Percentiles rank a stretch among this genome's conserved stretches.
phyloP scores from a whole-genome alignment of 2,888 invertebrate species.

The Lucinisca nassula region DNA sequence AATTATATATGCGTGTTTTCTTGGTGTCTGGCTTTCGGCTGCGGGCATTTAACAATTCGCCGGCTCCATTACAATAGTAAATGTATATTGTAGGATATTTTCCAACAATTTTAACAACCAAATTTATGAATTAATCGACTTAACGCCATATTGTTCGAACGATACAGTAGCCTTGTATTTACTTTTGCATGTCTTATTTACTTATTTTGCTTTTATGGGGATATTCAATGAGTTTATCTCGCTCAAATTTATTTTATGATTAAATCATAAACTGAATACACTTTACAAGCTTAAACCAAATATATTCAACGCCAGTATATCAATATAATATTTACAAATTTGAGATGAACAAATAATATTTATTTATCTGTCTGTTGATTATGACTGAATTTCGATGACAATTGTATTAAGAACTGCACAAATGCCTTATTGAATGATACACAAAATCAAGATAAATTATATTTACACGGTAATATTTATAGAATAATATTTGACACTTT shows the following conservation, averaged over 20 bases:
- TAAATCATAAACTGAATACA: slow-evolving; percentile 16
- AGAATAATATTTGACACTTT: slow-evolving; percentile 12
- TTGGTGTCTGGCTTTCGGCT: no score
- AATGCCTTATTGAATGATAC: neutral
- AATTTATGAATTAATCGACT: no score
- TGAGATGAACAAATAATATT: slow-evolving; percentile 33
- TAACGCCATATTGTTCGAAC: no score
- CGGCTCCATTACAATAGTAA: no score
- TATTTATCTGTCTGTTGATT: slow-evolving; percentile 1
- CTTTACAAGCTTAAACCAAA: slow-evolving; percentile 15
- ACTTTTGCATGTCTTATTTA: slow-evolving; percentile 10
- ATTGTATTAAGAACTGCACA: neutral
- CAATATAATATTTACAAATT: slow-evolving; percentile 46
- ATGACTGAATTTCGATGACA: neutral
- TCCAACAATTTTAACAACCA: no score
- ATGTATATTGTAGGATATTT: no score
- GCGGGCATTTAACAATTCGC: no score
- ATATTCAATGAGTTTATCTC: neutral
- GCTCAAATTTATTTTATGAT: slow-evolving; percentile 27
- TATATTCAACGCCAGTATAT: slow-evolving; percentile 34
- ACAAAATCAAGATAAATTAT: neutral
- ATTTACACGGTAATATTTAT: neutral
- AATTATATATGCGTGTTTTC: no score
- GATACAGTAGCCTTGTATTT: neutral
- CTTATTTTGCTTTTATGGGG: neutral